Base-by-base conservation (phyloP, 2,888 invertebrate genomes). In the Hedychridium roseum region DNA sequence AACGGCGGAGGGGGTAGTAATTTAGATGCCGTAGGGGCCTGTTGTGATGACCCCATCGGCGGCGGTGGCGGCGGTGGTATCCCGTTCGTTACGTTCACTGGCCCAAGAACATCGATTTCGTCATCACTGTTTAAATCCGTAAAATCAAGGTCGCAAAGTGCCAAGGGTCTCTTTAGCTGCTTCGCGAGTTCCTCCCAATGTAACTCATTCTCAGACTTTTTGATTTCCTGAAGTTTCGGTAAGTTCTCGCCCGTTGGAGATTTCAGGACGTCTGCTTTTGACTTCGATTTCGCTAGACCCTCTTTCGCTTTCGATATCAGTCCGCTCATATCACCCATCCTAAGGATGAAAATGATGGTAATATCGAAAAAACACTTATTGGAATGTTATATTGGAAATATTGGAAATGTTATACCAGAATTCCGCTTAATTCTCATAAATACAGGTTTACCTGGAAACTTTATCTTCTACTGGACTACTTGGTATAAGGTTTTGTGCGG, bases 71-170 rank as follows among this genome's bases (percentile, higher is more conserved):
- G 92, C 0, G 92, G 91, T 0, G 91, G 90, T 7, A 89, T 84
- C 7, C 87, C 88, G 26, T 85, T 85, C 1, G 85, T 80, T 5
- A 86, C 82, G 3, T 86, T 83, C 6, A 86, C 84, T 0, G 90
- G 89, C 1, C 87, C 87, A 34, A 88, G 76, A 48, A 89, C 83
- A 71, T 93, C 92, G 44, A 88, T 86, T 74, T 97, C 97, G 60
- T 97, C 96, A 43, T 92, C 93, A 23, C 88, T 87, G 39, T 86
- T 87, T 42, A 99, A 83, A 79, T 98, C 97, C 7, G 94, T 94
- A 80, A 99, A 99, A 80, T 99, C 98, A 71, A 98, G 84, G 80
- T 98, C 97, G 77, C 97, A 95, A 36, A 95, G 84, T 57, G 91
- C 88, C 74, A 93, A 82, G 54, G 90, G 88, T 55, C 92, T 82